phyloP scores from a whole-genome alignment of 2,888 invertebrate species.

The Plebejus melissa region DNA sequence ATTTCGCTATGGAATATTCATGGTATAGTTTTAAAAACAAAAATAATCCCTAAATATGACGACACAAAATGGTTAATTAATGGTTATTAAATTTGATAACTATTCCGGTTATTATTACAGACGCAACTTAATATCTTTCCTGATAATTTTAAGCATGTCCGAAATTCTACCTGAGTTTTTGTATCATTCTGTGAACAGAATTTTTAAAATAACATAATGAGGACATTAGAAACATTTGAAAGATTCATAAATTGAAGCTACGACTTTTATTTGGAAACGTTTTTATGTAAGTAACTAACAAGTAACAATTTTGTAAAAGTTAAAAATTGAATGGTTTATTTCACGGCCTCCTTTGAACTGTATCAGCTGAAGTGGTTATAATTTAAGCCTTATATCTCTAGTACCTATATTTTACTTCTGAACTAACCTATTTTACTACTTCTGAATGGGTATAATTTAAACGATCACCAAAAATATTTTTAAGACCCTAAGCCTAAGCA shows the following conservation, averaged over 20 bases:
- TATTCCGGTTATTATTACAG: conserved; percentile 26
- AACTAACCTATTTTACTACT: background rate
- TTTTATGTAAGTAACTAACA: no score
- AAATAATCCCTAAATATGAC: background rate
- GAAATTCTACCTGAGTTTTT: conserved; percentile 22
- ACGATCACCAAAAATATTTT: no score
- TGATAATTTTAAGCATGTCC: conserved; percentile 29
- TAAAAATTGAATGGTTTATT: background rate
- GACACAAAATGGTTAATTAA: conserved; percentile 31
- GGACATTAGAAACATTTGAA: background rate
- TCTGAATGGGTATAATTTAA: no score
- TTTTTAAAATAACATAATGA: conserved; percentile 14
- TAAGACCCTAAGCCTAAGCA: no score
- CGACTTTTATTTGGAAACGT: background rate
- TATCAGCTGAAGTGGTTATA: background rate
- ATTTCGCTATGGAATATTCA: no score
- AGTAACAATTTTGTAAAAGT: background rate
- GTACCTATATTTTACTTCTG: background rate
- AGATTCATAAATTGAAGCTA: background rate
- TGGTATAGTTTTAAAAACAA: no score
- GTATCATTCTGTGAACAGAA: conserved; percentile 4
- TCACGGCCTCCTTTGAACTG: no score
- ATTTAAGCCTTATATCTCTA: background rate
- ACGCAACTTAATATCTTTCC: conserved; percentile 30
- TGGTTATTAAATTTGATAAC: conserved; percentile 38